Base-by-base conservation (phyloP, 2,888 invertebrate species). In the Agrotis puta region DNA sequence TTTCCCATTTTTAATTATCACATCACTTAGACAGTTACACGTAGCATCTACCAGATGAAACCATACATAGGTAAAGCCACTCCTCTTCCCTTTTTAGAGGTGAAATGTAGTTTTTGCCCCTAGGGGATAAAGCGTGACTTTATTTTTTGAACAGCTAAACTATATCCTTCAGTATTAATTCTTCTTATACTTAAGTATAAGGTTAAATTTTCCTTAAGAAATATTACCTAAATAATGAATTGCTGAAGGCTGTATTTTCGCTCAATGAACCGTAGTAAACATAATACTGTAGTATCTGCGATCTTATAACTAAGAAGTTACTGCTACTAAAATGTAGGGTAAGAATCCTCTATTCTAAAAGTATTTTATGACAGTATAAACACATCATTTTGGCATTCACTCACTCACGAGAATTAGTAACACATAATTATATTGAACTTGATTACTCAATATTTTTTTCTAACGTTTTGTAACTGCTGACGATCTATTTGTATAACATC, bases 31-130 rank as follows among this genome's bases (percentile, higher is more conserved):
- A 14, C 3, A 56, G 14, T 33, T 20, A 59, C 58, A 56, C 72
- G 58, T 77, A 72, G 65, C 72, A 81, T 81, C 68, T 81, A 68
- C 73, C 39, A 18, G 18, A 59, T 43, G 14, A 33, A 39, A 39
- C 39, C 39, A 39, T 39, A 39, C 39, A 39, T 33, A 33, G 33
- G 5, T 33, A 39, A 39, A 39, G 11, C 2, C 9, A 39, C 39
- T 9, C 11, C 39, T 39, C 1, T 39, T 5, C 9, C 11, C 39
- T 39, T 39, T 39, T 39, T 39, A 7, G 9, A 11, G 39, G 39
- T 39, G 39, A 39, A 39, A 39, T 39, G 11, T 39, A 39, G 39
- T 39, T 39, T 39, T 39, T 39, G 39, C 39, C 39, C 11, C 39
- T 39, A 9, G 39, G 39, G 9, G 11, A 4, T 11, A 39, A 39